Evolutionary conservation across 2,113 vertebrate genomes (phyloP).

Genomic region (Ciconia maguari): DNA sequence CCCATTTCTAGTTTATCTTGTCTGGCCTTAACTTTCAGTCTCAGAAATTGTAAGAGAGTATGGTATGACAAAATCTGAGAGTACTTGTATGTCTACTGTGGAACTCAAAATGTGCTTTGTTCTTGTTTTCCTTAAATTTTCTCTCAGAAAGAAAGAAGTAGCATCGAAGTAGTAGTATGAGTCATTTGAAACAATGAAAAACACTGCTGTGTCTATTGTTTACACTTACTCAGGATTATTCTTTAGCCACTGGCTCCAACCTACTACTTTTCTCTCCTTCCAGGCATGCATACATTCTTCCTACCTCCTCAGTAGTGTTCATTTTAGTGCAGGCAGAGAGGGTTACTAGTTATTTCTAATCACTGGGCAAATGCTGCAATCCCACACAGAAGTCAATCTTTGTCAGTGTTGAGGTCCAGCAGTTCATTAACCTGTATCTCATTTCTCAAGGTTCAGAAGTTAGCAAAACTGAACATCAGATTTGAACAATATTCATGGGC

Average conservation of each 20-base stretch:
- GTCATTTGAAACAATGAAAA: not conserved
- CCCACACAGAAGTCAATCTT: not conserved
- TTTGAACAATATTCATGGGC: not conserved
- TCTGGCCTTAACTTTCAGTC: not conserved
- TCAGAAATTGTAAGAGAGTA: not conserved
- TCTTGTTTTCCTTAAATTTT: not conserved
- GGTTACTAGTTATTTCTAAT: not conserved
- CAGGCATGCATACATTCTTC: not conserved
- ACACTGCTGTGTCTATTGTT: not conserved
- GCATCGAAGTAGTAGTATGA: not conserved
- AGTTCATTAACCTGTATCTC: not conserved
- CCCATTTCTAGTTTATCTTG: not conserved
- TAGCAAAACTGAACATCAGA: not conserved
- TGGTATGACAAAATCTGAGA: not conserved
- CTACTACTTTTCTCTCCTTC: not conserved
- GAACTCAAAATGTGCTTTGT: not conserved
- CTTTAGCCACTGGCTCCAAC: not conserved
- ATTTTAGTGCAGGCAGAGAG: not conserved
- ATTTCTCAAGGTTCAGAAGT: not conserved
- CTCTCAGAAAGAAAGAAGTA: not conserved
- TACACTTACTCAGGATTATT: not conserved
- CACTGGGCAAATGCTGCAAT: not conserved
- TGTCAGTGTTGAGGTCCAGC: not conserved
- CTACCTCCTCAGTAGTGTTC: not conserved
- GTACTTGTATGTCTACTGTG: not conserved